Conservation (phyloP, 2,888 invertebrate species). For the Lacanobia oleracea region DNA sequence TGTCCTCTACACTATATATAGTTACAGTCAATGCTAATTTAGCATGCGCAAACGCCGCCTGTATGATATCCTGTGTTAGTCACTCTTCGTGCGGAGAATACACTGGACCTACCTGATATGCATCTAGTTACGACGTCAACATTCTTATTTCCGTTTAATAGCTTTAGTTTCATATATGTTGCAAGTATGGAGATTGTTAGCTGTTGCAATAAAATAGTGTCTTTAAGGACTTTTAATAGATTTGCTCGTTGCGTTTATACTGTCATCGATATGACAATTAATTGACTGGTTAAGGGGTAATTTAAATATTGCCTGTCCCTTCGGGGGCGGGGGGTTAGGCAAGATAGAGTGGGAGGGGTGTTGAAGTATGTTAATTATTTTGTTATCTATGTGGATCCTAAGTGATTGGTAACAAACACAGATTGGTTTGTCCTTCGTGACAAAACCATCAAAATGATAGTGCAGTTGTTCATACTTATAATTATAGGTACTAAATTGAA, state of each 20-base stretch:
- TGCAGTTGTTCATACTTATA: background rate
- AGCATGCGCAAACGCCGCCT: slow-evolving; percentile 44
- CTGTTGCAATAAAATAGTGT: background rate
- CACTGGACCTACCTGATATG: slow-evolving; percentile 48
- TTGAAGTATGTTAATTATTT: too few relatives aligned
- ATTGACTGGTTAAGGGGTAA: too few relatives aligned
- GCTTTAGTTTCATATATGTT: slow-evolving; percentile 31
- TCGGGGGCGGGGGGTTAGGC: too few relatives aligned
- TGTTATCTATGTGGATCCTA: too few relatives aligned
- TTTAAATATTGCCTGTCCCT: too few relatives aligned
- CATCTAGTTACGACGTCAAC: slow-evolving; percentile 49
- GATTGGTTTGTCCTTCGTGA: too few relatives aligned
- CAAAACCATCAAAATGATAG: too few relatives aligned
- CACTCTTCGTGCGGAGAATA: slow-evolving; percentile 59
- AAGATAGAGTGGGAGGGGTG: too few relatives aligned
- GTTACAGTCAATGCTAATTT: slow-evolving; percentile 43
- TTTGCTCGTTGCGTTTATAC: too few relatives aligned
- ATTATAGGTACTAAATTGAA: background rate
- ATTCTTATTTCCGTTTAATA: slow-evolving; percentile 42
- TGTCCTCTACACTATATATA: background rate
- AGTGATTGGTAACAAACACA: too few relatives aligned
- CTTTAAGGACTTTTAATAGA: background rate
- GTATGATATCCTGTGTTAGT: slow-evolving; percentile 62
- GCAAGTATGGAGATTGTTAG: slow-evolving; percentile 3
- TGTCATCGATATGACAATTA: too few relatives aligned